Base-by-base conservation (phyloP, 2,113 vertebrate genomes). In the Rhinopomastus cyanomelas region DNA sequence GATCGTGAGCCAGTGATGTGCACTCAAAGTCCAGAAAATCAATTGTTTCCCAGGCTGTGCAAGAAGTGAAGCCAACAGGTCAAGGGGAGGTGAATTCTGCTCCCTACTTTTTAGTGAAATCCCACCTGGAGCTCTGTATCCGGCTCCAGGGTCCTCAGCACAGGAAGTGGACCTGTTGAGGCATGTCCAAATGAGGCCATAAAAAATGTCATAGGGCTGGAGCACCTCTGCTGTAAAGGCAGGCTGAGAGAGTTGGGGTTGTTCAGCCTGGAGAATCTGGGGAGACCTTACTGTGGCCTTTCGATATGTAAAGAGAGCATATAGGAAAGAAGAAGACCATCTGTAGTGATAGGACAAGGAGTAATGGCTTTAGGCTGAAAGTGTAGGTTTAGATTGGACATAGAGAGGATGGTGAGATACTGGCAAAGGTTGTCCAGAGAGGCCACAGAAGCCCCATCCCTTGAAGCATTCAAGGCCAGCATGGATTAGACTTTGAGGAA, bases 171-270 rank as follows among this genome's bases (percentile, higher is more conserved):
- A 32, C 6, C 19, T 78, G 42, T n/a, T 66, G 27, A 22, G 59
- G 10, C 0, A 0, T 4, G 42, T 78, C 74, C 52, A 55, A 74
- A 75, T 27, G 19, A 55, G 21, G 22, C 6, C 30, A 17, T 6
- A 0, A 49, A 44, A 2, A 17, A 9, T 5, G 6, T 62, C 30
- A 16, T 10, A 9, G 30, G 12, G 21, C 2, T 59, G 69, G 37
- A 67, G 2, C 12, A n/a, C 2, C 26, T 77, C n/a, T 56, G 2
- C 25, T 52, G 0, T 11, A 22, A 62, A 1, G 25, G 56, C 9
- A 76, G 13, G 23, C 74, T 62, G 56, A 74, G 62, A 55, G 39
- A 65, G 8, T 3, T 73, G 16, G 23, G 9, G n/a, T 15, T 53
- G 8, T 53, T 86, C 27, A 81, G 7, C 53, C 32, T 67, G 34